phyloP scores from a whole-genome alignment of 2,888 invertebrate species.

The Leptopilina myrica region DNA sequence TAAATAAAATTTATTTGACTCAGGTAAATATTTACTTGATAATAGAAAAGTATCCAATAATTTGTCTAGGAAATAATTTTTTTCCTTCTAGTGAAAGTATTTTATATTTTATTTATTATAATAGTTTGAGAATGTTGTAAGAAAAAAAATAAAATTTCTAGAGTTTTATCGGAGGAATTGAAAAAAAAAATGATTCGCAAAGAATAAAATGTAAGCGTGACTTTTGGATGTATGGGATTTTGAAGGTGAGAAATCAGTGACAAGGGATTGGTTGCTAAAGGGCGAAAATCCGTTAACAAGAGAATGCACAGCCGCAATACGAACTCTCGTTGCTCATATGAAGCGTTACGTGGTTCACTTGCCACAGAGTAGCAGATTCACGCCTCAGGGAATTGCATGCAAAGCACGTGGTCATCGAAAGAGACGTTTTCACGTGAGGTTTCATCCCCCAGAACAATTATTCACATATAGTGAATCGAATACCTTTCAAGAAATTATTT shows the following conservation, averaged over 20 bases:
- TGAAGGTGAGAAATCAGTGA: slow-evolving; percentile 18
- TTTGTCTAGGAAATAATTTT: no score
- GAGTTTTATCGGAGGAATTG: no score
- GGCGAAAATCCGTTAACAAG: slow-evolving; percentile 30
- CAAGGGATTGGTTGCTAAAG: slow-evolving; percentile 23
- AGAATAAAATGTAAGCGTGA: not conserved
- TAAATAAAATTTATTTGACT: no score
- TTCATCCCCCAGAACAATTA: not conserved
- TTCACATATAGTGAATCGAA: slow-evolving; percentile 9
- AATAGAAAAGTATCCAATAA: no score
- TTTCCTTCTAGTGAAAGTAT: no score
- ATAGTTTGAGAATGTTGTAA: no score
- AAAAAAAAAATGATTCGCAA: no score
- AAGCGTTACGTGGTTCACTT: slow-evolving; percentile 26
- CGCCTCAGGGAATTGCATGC: slow-evolving; percentile 44
- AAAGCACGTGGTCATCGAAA: slow-evolving; percentile 40
- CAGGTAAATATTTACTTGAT: no score
- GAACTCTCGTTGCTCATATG: slow-evolving; percentile 18
- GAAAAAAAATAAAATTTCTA: no score
- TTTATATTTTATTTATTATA: no score
- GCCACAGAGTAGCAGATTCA: slow-evolving; percentile 44
- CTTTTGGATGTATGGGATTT: not conserved
- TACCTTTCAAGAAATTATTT: not conserved
- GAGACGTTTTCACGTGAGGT: slow-evolving; percentile 15
- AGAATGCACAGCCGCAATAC: slow-evolving; percentile 27